Evolutionary conservation across 2,797 vertebrate species (phyloP).

Genomic region (Chelon auratus): DNA sequence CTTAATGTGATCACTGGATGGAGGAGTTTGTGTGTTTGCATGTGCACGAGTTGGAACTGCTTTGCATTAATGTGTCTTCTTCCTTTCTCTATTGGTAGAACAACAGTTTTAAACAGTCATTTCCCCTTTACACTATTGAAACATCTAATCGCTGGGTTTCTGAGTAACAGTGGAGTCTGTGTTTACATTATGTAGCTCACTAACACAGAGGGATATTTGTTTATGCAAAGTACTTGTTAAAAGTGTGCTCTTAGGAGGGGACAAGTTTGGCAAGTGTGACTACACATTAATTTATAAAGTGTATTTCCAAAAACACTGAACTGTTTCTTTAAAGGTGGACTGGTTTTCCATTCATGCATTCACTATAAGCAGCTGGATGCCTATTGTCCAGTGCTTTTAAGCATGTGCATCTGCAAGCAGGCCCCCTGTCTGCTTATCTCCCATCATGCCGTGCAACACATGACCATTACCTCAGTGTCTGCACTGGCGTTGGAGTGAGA

Average conservation of each 20-base stretch:
- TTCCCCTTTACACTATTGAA: not conserved
- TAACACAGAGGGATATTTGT: slow-evolving; percentile 1
- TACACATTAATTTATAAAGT: no score
- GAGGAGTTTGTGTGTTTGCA: slow-evolving; percentile 50
- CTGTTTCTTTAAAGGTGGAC: no score
- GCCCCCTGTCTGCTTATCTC: not conserved
- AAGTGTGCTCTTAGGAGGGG: no score
- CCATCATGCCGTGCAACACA: not conserved
- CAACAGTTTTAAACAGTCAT: slow-evolving; percentile 19
- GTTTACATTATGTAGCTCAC: not conserved
- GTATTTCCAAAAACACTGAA: no score
- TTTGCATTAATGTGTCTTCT: not conserved
- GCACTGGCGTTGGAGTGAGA: slow-evolving; percentile 80
- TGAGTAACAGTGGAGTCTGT: not conserved
- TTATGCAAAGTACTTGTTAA: not conserved
- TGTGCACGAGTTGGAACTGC: slow-evolving; percentile 21
- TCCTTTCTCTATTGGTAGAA: slow-evolving; percentile 5
- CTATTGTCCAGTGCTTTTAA: no score
- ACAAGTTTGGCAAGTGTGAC: no score
- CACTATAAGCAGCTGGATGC: no score
- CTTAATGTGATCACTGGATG: slow-evolving; percentile 69
- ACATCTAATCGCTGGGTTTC: not conserved
- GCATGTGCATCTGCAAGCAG: no score
- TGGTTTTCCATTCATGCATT: no score
- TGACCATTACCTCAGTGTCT: slow-evolving; percentile 86